These are phyloP conservation scores for Cataglyphis albicans DNA, from an alignment of 2,888 invertebrate genomes.

Conservation along the genomic window DNA sequence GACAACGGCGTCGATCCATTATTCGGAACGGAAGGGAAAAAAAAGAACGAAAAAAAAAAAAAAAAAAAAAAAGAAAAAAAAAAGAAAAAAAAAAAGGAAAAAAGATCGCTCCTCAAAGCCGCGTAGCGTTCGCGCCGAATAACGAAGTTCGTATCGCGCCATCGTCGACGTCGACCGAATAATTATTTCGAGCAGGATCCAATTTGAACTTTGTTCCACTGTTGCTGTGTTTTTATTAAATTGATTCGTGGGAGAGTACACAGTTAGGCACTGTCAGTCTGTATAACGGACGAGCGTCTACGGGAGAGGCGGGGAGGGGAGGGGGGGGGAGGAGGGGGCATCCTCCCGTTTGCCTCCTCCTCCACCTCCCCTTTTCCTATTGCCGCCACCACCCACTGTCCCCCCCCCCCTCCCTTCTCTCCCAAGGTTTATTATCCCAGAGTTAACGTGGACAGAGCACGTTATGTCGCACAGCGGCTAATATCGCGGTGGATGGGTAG, in stretches of 20 bases:
- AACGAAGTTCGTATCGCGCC: constrained; percentile 48
- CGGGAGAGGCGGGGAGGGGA: no score
- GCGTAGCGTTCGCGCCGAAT: constrained; percentile 41
- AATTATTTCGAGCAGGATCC: constrained; percentile 60
- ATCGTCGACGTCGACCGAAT: constrained; percentile 34
- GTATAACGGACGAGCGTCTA: constrained; percentile 67
- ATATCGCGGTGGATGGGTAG: constrained; percentile 10
- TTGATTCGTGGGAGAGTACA: constrained; percentile 59
- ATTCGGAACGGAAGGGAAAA: constrained; percentile 33
- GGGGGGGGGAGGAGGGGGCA: no score
- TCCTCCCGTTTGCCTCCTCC: neutral
- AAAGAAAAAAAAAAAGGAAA: neutral
- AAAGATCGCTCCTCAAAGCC: constrained; percentile 26
- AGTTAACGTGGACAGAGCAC: constrained; percentile 14
- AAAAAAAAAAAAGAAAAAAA: no score
- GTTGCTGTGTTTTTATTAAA: constrained; percentile 58
- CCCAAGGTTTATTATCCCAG: constrained; percentile 58
- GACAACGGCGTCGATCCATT: constrained; percentile 24
- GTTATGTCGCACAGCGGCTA: neutral
- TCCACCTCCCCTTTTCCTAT: neutral
- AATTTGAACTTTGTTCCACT: constrained; percentile 52
- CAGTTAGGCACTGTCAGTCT: constrained; percentile 63
- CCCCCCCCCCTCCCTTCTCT: neutral
- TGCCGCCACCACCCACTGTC: no score
- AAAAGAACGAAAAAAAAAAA: neutral